phyloP scores from a whole-genome alignment of 1,140 invertebrate species.

The Acromyrmex echinatior region DNA sequence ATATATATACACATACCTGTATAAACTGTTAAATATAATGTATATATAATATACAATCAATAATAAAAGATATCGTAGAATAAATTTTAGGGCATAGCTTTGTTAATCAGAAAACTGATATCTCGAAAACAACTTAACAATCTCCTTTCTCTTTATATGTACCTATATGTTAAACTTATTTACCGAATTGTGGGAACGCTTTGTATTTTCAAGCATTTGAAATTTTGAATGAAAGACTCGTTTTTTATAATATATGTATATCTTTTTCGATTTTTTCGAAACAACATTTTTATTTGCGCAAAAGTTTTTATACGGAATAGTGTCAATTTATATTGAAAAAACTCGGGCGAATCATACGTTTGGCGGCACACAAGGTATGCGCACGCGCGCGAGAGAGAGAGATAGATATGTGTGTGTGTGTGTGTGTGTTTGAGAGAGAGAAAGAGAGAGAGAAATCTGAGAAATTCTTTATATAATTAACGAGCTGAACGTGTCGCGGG shows the following conservation, averaged over 20 bases:
- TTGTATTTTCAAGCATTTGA: neutral
- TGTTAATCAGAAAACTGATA: neutral
- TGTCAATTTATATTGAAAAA: neutral
- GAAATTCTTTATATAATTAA: slow-evolving; percentile 64
- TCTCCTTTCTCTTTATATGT: neutral
- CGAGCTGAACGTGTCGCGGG: slow-evolving; percentile 40
- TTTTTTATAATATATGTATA: neutral
- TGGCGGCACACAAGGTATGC: neutral
- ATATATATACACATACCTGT: too few relatives aligned
- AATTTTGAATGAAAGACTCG: neutral
- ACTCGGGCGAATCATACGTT: neutral
- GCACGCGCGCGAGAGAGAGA: neutral
- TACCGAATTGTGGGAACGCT: neutral
- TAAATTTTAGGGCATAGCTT: neutral
- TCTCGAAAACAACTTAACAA: neutral
- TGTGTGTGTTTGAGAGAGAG: too few relatives aligned
- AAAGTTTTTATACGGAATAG: neutral
- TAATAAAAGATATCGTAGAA: neutral
- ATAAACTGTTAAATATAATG: neutral
- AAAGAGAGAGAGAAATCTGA: slow-evolving; percentile 3
- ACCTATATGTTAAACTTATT: neutral
- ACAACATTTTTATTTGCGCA: neutral
- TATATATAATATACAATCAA: neutral
- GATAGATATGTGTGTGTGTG: too few relatives aligned
- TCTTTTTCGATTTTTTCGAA: neutral